A percentile compares a stretch with the other conserved stretches of the same genome.
phyloP scores from a whole-genome alignment of 2,113 vertebrate genomes.

The Thamnophis sirtalis region DNA sequence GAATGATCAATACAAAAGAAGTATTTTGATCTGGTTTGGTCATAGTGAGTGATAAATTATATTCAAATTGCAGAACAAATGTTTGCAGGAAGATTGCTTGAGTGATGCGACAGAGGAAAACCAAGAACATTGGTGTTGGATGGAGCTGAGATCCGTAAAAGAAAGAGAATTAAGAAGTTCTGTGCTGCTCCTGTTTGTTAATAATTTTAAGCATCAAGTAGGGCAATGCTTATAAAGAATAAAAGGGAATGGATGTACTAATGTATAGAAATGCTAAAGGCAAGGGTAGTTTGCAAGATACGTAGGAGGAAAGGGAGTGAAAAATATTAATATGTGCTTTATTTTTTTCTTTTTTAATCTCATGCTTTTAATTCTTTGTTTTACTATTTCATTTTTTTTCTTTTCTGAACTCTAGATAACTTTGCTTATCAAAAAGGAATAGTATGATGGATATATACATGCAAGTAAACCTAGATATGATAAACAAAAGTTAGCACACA shows the following conservation, averaged over 20 bases:
- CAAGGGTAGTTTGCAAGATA: not conserved
- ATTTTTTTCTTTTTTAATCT: not conserved
- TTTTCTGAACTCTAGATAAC: not conserved
- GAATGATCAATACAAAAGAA: not conserved
- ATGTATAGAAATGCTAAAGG: not conserved
- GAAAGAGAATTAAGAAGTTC: not conserved
- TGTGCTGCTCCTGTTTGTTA: not conserved
- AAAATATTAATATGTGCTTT: not conserved
- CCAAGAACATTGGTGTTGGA: not conserved
- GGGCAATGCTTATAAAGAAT: not conserved
- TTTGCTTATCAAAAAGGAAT: not conserved
- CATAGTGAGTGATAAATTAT: not conserved
- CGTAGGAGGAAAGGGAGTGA: not conserved
- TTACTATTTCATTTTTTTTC: not conserved
- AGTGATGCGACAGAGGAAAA: not conserved
- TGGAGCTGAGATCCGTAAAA: not conserved
- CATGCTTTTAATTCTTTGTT: not conserved
- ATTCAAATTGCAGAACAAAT: not conserved
- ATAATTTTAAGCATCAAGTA: not conserved
- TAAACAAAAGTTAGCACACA: conserved; percentile 11
- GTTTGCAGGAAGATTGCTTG: not conserved
- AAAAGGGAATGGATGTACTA: not conserved
- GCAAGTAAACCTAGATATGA: too few species aligned
- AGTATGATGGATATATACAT: not conserved
- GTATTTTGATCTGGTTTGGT: not conserved